Evolutionary conservation across 2,797 vertebrate genomes (phyloP).

Genomic region (Pygocentrus nattereri): DNA sequence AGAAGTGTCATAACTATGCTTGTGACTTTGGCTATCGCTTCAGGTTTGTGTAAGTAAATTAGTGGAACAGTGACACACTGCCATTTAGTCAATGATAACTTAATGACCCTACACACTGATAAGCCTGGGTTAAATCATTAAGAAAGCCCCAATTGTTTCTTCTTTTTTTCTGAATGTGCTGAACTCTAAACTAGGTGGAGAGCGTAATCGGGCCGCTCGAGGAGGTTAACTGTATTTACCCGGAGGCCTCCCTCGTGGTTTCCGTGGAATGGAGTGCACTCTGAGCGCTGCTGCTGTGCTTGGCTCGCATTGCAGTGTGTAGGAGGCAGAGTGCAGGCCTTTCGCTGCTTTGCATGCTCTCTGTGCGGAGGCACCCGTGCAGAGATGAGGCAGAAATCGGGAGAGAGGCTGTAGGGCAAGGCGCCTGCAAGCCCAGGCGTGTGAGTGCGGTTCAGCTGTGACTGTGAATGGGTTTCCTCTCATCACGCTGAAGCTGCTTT

Average conservation of each 20-base stretch:
- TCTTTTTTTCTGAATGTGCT: background rate
- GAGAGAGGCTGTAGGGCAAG: slow-evolving; percentile 48
- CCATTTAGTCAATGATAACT: background rate
- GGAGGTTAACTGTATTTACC: slow-evolving; percentile 10
- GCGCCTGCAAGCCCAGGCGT: slow-evolving; percentile 69
- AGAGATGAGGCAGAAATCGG: slow-evolving; percentile 15
- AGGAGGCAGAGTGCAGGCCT: slow-evolving; percentile 7
- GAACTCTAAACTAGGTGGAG: slow-evolving; percentile 9
- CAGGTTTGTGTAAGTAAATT: background rate
- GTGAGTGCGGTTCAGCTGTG: slow-evolving; percentile 54
- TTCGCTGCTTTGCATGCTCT: slow-evolving; percentile 39
- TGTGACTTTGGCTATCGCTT: background rate
- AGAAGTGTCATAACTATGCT: background rate
- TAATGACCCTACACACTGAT: background rate
- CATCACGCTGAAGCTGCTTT: slow-evolving; percentile 40
- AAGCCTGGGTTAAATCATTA: background rate
- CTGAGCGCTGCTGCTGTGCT: background rate
- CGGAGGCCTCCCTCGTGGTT: background rate
- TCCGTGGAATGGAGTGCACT: background rate
- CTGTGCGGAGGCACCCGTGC: slow-evolving; percentile 10
- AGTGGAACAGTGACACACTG: background rate
- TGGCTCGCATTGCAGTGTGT: background rate
- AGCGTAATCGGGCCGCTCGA: background rate
- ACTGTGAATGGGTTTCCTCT: slow-evolving; percentile 64
- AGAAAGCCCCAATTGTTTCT: background rate